phyloP scores from a whole-genome alignment of 2,113 vertebrate genomes.

The Clupea harengus region DNA sequence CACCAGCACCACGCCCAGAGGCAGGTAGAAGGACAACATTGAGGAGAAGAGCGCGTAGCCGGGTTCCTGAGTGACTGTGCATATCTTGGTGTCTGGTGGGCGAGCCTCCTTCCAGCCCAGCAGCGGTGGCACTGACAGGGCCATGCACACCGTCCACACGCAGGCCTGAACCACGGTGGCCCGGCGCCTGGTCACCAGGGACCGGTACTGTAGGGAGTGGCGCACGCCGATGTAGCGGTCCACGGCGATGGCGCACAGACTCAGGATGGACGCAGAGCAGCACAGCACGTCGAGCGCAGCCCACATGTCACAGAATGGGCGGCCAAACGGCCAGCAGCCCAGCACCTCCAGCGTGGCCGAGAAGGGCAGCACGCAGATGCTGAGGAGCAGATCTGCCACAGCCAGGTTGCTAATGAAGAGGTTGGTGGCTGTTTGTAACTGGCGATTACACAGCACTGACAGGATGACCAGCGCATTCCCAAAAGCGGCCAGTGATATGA shows the following conservation, averaged over 20 bases:
- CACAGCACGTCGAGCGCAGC: slow-evolving; percentile 31
- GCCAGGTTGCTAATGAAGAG: slow-evolving; percentile 40
- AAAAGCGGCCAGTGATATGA: neutral
- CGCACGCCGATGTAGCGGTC: slow-evolving; percentile 38
- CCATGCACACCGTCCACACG: slow-evolving; percentile 22
- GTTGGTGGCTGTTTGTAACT: slow-evolving; percentile 38
- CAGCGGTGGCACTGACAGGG: slow-evolving; percentile 39
- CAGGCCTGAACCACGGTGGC: slow-evolving; percentile 14
- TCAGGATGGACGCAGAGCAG: slow-evolving; percentile 33
- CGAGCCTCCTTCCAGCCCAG: slow-evolving; percentile 82
- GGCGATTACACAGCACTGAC: neutral
- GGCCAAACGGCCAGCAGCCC: slow-evolving; percentile 37
- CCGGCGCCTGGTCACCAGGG: slow-evolving; percentile 25
- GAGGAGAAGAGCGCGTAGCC: slow-evolving; percentile 83
- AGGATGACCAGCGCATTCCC: slow-evolving; percentile 4
- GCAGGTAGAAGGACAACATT: slow-evolving; percentile 81
- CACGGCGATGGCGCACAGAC: slow-evolving; percentile 38
- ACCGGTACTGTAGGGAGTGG: slow-evolving; percentile 23
- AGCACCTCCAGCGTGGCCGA: slow-evolving; percentile 30
- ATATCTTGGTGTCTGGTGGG: slow-evolving; percentile 69
- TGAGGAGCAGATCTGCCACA: slow-evolving; percentile 34
- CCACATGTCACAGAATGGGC: slow-evolving; percentile 29
- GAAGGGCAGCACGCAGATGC: slow-evolving; percentile 31
- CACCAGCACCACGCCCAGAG: slow-evolving; percentile 76
- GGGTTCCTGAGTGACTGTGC: slow-evolving; percentile 77